These are phyloP conservation scores for Sipha maydis DNA, from an alignment of 2,888 invertebrate species.

Conservation along the genomic window DNA sequence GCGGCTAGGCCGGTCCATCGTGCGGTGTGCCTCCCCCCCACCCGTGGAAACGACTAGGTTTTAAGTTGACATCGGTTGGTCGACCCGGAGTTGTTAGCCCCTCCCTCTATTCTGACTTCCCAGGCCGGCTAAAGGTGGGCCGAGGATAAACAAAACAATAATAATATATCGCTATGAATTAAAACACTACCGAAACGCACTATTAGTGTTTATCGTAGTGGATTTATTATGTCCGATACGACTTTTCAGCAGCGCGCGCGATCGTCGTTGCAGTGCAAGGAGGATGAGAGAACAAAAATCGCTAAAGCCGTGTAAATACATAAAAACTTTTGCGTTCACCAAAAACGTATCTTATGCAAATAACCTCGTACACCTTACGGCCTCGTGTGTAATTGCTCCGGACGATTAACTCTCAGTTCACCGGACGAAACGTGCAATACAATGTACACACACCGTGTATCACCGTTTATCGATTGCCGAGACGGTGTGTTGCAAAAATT, in stretches of 20 bases:
- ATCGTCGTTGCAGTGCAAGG: not conserved
- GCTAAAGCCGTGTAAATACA: not conserved
- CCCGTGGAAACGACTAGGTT: no score
- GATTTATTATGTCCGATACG: not conserved
- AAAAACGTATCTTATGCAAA: not conserved
- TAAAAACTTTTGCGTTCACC: not conserved
- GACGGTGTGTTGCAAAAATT: not conserved
- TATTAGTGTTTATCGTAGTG: not conserved
- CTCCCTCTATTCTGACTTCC: no score
- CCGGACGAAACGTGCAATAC: not conserved
- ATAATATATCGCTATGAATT: conserved; percentile 29
- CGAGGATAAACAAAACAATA: not conserved
- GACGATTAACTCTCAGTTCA: not conserved
- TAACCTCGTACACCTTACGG: not conserved
- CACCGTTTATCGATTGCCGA: not conserved
- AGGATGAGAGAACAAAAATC: not conserved
- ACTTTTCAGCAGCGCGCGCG: not conserved
- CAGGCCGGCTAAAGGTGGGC: not conserved
- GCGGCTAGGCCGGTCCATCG: no score
- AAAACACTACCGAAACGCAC: conserved; percentile 2
- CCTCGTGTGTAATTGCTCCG: no score
- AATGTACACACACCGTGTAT: no score
- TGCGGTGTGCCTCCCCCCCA: no score
- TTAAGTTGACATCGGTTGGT: no score
- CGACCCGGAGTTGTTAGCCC: no score